Base-by-base conservation (phyloP, 1,140 invertebrate genomes). In the Parasteatoda tepidariorum region DNA sequence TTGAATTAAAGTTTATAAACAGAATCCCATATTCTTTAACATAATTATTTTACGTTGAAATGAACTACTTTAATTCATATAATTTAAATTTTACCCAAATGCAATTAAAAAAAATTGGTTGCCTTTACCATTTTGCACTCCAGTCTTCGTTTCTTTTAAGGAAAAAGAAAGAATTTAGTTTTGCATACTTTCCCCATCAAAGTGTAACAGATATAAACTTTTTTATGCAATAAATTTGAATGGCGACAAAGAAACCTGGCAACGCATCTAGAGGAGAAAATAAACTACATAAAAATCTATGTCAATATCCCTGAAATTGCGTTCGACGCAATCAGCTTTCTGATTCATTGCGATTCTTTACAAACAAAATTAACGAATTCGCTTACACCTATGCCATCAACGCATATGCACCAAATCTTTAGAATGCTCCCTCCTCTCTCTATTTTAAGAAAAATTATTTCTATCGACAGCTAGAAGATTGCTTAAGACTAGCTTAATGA, bases 261-360 rank as follows among this genome's bases (percentile, higher is more conserved):
- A 48, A 48, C 18, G 4, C 9, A 48, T 48, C 38, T 9, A 59
- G 57, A 59, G 7, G 9, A 22, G 24, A 59, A 22, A 2, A 13
- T 3, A 22, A 7, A 59, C 18, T 22, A 59, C 9, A 59, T 59
- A 26, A 59, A 59, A 4, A 59, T 24, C n/a, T 59, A 9, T n/a
- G n/a, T 24, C 57, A 24, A 59, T 26, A 59, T 9, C 24, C 62
- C 24, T 13, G 74, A 31, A 78, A 66, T 75, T 75, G 22, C 55
- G 62, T 75, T 75, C 41, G 57, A n/a, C 28, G 41, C 74, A 78
- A 78, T 78, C 74, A 78, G 74, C 62, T 4, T 18, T n/a, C 61
- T 78, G 74, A 78, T 78, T 78, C 74, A 78, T 78, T 64, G 74
- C 59, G 33, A 62, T 62, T 75, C 73, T 54, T 73, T 22, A 26